These are phyloP conservation scores for Lepidurus packardi DNA, from an alignment of 1,140 invertebrate species.

Conservation along the genomic window DNA sequence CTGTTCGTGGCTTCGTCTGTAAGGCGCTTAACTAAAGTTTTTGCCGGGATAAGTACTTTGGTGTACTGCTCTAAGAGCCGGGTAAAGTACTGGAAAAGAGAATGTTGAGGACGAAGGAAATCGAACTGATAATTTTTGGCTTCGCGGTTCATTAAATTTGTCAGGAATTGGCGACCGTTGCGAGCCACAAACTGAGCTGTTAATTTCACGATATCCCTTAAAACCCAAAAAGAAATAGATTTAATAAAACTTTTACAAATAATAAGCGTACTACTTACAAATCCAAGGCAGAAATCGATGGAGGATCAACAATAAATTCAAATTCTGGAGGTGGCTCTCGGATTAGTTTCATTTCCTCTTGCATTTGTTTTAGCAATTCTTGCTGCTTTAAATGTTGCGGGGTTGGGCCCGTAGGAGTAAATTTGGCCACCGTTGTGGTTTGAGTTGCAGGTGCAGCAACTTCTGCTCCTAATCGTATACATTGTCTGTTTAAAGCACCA, in stretches of 20 bases:
- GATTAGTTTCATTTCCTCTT: constrained; percentile 66
- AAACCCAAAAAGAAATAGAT: constrained; percentile 36
- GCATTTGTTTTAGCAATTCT: constrained; percentile 80
- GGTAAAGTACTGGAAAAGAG: constrained; percentile 97
- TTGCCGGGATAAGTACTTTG: constrained; percentile 88
- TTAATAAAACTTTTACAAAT: constrained; percentile 33
- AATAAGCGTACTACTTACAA: constrained; percentile 57
- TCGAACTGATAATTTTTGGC: constrained; percentile 99
- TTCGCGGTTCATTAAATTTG: constrained; percentile 96
- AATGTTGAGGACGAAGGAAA: constrained; percentile 96
- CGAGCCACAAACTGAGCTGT: constrained; percentile 98
- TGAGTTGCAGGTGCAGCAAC: constrained; percentile 33
- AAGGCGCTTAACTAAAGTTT: constrained; percentile 77
- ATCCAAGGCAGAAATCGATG: constrained; percentile 97
- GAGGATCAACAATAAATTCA: constrained; percentile 97
- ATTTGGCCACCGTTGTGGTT: constrained; percentile 35
- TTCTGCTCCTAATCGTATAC: constrained; percentile 34
- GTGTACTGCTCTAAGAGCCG: constrained; percentile 97
- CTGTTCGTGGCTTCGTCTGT: constrained; percentile 67
- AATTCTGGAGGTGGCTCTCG: constrained; percentile 93
- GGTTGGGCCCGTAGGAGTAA: constrained; percentile 45
- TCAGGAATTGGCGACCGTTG: constrained; percentile 96
- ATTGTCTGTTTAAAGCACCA: constrained; percentile 1
- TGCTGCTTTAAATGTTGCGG: constrained; percentile 74
- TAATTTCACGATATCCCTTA: constrained; percentile 92